Percentiles rank a stretch among this genome's conserved stretches.
Evolutionary conservation across 1,140 invertebrate genomes (phyloP).

Genomic region (Meloidogyne floridensis): DNA sequence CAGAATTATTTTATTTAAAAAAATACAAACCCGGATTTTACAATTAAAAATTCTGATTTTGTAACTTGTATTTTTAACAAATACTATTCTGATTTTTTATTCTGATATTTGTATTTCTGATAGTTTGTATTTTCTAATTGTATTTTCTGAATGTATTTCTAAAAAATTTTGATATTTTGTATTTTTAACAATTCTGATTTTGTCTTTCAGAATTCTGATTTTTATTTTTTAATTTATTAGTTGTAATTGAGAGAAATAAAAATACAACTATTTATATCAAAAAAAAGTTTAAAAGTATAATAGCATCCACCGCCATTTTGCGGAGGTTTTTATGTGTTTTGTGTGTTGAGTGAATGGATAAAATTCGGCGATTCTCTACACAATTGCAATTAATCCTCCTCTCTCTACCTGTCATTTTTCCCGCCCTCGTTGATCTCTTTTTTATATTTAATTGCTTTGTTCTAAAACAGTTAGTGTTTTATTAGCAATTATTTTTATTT

Average conservation of each 20-base stretch:
- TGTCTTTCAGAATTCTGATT: background rate
- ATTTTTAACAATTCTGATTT: background rate
- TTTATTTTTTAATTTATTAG: background rate
- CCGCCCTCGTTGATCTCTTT: background rate
- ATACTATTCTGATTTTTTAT: background rate
- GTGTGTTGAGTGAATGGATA: background rate
- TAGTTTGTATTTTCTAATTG: background rate
- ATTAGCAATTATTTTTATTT: no score
- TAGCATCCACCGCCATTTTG: background rate
- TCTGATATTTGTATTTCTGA: background rate
- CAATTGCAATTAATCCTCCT: background rate
- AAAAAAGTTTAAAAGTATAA: background rate
- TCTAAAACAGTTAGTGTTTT: background rate
- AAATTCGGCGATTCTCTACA: constrained; percentile 2
- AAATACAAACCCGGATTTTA: no score
- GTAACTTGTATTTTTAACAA: no score
- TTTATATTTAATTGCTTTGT: background rate
- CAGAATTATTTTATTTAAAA: no score
- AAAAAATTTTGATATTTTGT: background rate
- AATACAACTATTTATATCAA: background rate
- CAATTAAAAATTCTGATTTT: background rate
- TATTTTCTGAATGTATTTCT: background rate
- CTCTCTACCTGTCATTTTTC: background rate
- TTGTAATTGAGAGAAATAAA: background rate
- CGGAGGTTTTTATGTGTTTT: background rate